Percentiles rank a stretch among this genome's conserved stretches.
Evolutionary conservation across 2,797 vertebrate genomes (phyloP).

Genomic region (Microchirus variegatus): DNA sequence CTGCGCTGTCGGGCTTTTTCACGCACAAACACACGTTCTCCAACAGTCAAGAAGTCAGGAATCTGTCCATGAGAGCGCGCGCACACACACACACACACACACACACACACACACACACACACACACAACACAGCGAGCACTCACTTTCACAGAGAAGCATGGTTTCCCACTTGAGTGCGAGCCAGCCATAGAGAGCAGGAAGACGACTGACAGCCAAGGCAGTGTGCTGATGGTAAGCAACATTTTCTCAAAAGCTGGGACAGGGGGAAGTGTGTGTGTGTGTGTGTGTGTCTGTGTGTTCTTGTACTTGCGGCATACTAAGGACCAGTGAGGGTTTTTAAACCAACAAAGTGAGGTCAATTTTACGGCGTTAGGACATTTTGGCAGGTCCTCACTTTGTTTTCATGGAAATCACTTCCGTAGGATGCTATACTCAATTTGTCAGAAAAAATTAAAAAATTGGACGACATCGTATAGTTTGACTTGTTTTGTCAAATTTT

Average conservation of each 20-base stretch:
- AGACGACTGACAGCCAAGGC: slow-evolving; percentile 68
- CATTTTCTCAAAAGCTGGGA: slow-evolving; percentile 52
- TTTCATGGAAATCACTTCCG: too few relatives aligned
- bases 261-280: slow-evolving; percentile 18
- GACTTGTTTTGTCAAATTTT: too few relatives aligned
- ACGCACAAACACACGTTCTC: slow-evolving; percentile 29
- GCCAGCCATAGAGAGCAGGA: slow-evolving; percentile 44
- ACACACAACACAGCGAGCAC: too few relatives aligned
- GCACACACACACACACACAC: slow-evolving; percentile 3
- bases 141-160: slow-evolving; percentile 45
- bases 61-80: slow-evolving; percentile 32
- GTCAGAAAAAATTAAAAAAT: too few relatives aligned
- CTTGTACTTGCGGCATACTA: too few relatives aligned
- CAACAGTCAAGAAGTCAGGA: slow-evolving; percentile 38
- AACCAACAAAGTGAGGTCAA: too few relatives aligned
- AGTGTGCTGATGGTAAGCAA: slow-evolving; percentile 74
- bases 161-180: slow-evolving; percentile 69
- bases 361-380: too few relatives aligned
- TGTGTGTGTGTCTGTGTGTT: slow-evolving; percentile 13
- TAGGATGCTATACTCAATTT: too few relatives aligned
- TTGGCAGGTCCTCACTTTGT: too few relatives aligned
- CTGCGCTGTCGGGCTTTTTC: slow-evolving; percentile 66
- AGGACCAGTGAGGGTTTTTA: too few relatives aligned
- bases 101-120: too few relatives aligned
- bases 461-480: too few relatives aligned